phyloP scores from a whole-genome alignment of 2,113 vertebrate species.

The Hemicordylus capensis region DNA sequence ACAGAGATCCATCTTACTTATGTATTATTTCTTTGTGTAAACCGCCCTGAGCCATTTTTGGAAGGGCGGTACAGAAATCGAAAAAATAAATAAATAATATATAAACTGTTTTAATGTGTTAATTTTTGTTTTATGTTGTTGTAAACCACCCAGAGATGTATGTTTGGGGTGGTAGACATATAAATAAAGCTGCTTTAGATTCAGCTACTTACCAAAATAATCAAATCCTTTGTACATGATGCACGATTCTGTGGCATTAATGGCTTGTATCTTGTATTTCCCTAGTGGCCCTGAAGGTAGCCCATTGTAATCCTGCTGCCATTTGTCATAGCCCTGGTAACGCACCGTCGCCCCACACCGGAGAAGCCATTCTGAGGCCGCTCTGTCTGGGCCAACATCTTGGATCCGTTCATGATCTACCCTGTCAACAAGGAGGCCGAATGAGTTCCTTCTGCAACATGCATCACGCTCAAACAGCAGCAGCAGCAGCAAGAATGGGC shows the following conservation, averaged over 20 bases:
- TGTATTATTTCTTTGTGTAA: too few relatives aligned
- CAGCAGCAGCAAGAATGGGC: too few relatives aligned
- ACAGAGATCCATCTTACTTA: too few relatives aligned
- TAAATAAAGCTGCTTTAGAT: neutral
- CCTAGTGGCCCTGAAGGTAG: conserved; percentile 87
- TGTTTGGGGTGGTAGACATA: too few relatives aligned
- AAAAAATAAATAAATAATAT: too few relatives aligned
- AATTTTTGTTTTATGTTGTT: too few relatives aligned
- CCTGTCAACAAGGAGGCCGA: conserved; percentile 65
- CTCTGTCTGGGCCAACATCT: conserved; percentile 87
- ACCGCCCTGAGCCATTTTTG: too few relatives aligned
- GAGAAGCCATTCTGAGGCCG: conserved; percentile 94
- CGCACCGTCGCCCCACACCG: conserved; percentile 91
- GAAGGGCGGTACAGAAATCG: too few relatives aligned
- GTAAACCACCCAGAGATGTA: too few relatives aligned
- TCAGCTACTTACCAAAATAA: conserved; percentile 81
- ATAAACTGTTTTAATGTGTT: too few relatives aligned
- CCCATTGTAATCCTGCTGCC: conserved; percentile 92
- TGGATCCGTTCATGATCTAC: conserved; percentile 92
- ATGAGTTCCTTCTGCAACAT: fast-evolving
- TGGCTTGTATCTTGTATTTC: conserved; percentile 89
- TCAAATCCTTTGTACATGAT: conserved; percentile 95
- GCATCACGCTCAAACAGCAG: neutral
- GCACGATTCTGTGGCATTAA: conserved; percentile 92
- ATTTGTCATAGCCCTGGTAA: conserved; percentile 86